These are phyloP conservation scores for Todiramphus saurophagus DNA, from an alignment of 2,113 vertebrate species.

Conservation along the genomic window DNA sequence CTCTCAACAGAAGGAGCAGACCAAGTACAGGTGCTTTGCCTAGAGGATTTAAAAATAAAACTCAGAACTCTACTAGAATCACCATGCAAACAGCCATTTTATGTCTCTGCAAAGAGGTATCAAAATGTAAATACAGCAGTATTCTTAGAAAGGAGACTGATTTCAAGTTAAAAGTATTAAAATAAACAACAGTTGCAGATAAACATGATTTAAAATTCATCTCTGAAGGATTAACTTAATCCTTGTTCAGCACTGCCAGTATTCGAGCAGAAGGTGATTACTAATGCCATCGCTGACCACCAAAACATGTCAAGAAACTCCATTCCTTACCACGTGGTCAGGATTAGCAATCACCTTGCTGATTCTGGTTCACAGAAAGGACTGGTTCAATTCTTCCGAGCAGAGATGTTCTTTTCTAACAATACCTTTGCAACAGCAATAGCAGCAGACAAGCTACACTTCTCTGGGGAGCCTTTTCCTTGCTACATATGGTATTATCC, in stretches of 20 bases:
- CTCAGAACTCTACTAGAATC: background rate
- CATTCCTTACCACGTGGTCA: background rate
- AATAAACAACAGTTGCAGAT: slow-evolving; percentile 47
- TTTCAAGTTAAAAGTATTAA: slow-evolving; percentile 39
- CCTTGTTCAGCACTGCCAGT: background rate
- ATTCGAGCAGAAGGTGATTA: background rate
- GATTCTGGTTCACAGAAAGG: background rate
- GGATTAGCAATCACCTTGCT: background rate
- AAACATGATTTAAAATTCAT: background rate
- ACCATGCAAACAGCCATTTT: slow-evolving; percentile 14
- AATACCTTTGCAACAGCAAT: background rate
- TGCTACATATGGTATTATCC: background rate
- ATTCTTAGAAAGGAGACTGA: slow-evolving; percentile 29
- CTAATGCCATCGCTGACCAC: background rate
- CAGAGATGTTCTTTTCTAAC: background rate
- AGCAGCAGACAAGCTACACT: background rate
- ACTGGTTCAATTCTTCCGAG: background rate
- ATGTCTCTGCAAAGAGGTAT: slow-evolving; percentile 39
- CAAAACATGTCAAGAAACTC: background rate
- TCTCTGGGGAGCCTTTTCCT: background rate
- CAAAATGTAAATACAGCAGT: slow-evolving; percentile 35
- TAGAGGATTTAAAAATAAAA: slow-evolving; percentile 15
- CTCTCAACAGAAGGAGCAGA: background rate
- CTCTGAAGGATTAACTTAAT: slow-evolving; percentile 32
- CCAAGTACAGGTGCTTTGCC: background rate